Percentiles rank a stretch among this genome's conserved stretches.
Conservation (phyloP, 2,888 invertebrate species). For the Troilus luridus region DNA sequence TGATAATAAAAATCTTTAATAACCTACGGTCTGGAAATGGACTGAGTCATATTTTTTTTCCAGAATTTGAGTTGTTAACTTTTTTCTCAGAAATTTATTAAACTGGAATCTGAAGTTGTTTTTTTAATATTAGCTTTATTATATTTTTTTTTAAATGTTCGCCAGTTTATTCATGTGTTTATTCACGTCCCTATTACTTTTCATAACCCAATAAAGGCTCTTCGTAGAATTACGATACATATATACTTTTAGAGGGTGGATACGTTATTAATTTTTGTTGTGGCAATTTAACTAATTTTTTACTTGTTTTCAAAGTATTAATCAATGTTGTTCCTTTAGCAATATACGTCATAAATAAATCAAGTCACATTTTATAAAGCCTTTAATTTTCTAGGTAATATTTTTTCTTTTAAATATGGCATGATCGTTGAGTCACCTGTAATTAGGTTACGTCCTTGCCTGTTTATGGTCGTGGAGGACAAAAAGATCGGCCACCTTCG, state of each 20-base stretch:
- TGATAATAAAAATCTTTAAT: too few species aligned
- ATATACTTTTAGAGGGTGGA: too few species aligned
- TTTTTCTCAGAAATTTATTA: neutral
- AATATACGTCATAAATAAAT: neutral
- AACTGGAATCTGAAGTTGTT: neutral
- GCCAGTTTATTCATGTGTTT: too few species aligned
- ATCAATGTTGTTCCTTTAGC: neutral
- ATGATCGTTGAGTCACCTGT: neutral
- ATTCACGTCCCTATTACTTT: too few species aligned
- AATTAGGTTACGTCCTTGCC: neutral
- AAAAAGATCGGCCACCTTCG: neutral
- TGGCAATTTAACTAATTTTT: neutral
- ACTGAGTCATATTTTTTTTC: neutral
- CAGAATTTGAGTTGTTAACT: neutral
- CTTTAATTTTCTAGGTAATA: neutral
- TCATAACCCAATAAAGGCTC: too few species aligned
- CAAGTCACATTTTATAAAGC: neutral
- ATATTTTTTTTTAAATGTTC: too few species aligned
- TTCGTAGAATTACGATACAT: too few species aligned
- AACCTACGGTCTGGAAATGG: too few species aligned
- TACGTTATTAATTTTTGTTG: too few species aligned
- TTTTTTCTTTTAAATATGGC: constrained; percentile 6
- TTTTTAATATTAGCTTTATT: too few species aligned
- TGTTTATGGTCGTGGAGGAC: neutral
- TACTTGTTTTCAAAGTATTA: neutral